Conservation (phyloP, 2,113 vertebrate species). For the Chroicocephalus ridibundus region DNA sequence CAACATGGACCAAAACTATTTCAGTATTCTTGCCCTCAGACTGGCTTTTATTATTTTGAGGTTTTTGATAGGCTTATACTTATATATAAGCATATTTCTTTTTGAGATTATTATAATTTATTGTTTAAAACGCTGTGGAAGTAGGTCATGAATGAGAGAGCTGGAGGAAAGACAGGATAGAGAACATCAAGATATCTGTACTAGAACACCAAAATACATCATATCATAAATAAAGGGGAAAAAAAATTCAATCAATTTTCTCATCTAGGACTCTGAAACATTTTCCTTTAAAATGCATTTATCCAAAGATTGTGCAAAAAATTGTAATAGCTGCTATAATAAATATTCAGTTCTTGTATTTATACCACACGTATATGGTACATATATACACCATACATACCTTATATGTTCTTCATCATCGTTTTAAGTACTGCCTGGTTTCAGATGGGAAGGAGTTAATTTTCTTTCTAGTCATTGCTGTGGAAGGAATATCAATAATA, state of each 20-base stretch:
- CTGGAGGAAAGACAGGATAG: background rate
- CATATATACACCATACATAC: too few relatives aligned
- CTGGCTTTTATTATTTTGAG: background rate
- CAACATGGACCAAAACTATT: background rate
- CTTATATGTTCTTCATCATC: background rate
- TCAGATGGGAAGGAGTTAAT: background rate
- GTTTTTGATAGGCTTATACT: background rate
- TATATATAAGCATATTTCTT: background rate
- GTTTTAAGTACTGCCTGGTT: background rate
- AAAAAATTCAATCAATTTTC: background rate
- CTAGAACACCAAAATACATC: background rate
- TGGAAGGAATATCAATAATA: background rate
- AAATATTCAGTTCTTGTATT: background rate
- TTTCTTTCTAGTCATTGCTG: background rate
- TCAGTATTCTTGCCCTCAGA: background rate
- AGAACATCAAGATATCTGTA: background rate
- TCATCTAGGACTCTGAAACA: background rate
- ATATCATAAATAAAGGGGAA: background rate
- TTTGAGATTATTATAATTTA: background rate
- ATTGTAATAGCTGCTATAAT: background rate
- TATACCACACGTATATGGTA: background rate
- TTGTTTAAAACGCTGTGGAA: background rate
- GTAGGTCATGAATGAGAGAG: background rate
- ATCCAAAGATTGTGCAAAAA: background rate
- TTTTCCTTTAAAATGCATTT: background rate